Conservation (phyloP, 2,113 vertebrate species). For the Larimichthys crocea region DNA sequence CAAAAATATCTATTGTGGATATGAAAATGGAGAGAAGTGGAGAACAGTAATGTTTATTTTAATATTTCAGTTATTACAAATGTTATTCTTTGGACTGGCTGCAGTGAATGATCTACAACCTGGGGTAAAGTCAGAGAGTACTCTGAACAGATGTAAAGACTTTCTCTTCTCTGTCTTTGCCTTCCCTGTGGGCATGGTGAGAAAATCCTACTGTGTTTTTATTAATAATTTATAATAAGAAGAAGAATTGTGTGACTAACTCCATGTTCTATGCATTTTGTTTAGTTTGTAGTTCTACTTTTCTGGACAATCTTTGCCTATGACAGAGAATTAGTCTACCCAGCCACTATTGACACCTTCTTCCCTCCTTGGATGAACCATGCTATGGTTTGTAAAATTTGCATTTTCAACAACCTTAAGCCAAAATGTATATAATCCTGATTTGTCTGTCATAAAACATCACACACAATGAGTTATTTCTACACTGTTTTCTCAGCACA, state of each 20-base stretch:
- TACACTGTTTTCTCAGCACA: constrained; percentile 74
- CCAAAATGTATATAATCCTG: not conserved
- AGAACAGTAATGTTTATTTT: constrained; percentile 5
- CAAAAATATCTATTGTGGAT: not conserved
- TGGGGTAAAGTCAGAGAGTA: constrained; percentile 28
- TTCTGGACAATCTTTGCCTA: constrained; percentile 91
- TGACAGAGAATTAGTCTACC: constrained; percentile 90
- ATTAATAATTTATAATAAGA: not conserved
- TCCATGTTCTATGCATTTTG: constrained; percentile 34
- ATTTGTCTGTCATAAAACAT: not conserved
- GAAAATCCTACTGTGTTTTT: constrained; percentile 29
- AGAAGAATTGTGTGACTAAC: not conserved
- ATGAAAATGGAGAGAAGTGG: not conserved
- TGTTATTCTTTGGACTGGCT: constrained; percentile 79
- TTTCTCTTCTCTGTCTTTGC: constrained; percentile 81
- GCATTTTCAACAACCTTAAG: not conserved
- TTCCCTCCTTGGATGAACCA: constrained; percentile 92
- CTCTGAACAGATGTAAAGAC: constrained; percentile 73
- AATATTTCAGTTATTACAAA: constrained; percentile 80
- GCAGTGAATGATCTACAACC: constrained; percentile 73
- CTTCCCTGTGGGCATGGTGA: constrained; percentile 84
- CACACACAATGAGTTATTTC: not conserved
- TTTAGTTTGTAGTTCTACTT: constrained; percentile 87
- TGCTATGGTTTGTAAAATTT: constrained; percentile 86
- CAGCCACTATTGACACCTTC: constrained; percentile 84